Conservation (phyloP, 2,797 vertebrate genomes). For the Rousettus madagascariensis region DNA sequence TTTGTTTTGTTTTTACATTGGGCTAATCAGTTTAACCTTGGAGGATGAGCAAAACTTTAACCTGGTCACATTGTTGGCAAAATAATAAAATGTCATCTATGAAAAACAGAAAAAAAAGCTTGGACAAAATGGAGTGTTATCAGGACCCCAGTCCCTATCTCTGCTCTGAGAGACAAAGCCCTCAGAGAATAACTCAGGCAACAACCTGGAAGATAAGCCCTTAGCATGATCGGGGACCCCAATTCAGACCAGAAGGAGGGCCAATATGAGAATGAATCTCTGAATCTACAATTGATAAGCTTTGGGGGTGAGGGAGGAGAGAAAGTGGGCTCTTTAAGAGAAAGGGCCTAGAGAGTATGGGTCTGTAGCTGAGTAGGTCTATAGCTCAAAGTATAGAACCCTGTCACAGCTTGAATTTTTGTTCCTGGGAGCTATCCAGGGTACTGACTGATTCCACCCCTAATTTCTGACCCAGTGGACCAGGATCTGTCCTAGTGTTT, state of each 20-base stretch:
- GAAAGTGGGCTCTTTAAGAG: neutral
- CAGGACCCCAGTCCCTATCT: neutral
- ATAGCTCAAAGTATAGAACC: neutral
- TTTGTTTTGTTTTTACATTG: neutral
- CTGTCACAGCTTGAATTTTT: neutral
- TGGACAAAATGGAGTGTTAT: neutral
- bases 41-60: neutral
- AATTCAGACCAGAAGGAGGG: neutral
- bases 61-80: neutral
- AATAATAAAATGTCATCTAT: neutral
- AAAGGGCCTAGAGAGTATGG: neutral
- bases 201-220: neutral
- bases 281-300: neutral
- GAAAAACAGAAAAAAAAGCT: neutral
- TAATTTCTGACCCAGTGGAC: neutral
- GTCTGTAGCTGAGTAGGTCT: neutral
- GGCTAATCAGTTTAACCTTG: neutral
- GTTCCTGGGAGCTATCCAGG: slow-evolving; percentile 68
- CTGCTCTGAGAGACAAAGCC: neutral
- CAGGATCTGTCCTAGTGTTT: neutral
- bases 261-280: neutral
- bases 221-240: neutral
- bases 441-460: slow-evolving; percentile 62
- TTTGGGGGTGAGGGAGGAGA: neutral
- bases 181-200: neutral